These are phyloP conservation scores for Melanophora roralis DNA, from an alignment of 2,888 invertebrate species.

Conservation along the genomic window DNA sequence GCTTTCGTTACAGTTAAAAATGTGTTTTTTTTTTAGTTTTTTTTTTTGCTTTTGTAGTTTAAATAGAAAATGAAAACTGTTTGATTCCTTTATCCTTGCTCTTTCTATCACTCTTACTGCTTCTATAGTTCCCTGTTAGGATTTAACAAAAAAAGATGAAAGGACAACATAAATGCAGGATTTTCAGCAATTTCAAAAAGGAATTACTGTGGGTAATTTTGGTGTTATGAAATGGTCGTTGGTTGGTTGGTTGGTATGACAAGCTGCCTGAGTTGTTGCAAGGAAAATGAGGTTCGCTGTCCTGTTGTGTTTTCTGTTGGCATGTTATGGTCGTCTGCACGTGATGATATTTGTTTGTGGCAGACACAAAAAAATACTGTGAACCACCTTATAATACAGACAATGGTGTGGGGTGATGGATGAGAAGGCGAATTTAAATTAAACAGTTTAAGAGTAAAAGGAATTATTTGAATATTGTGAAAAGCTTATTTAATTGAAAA, in stretches of 20 bases:
- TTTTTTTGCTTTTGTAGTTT: background rate
- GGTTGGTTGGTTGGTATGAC: background rate
- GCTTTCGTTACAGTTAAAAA: background rate
- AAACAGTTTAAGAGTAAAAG: background rate
- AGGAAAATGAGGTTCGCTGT: no score
- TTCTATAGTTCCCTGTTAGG: background rate
- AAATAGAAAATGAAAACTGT: slow-evolving; percentile 10
- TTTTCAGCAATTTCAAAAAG: background rate
- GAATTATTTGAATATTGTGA: background rate
- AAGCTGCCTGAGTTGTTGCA: background rate
- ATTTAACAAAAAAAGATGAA: background rate
- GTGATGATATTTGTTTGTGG: background rate
- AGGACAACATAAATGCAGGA: background rate
- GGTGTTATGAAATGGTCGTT: background rate
- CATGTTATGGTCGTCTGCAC: background rate
- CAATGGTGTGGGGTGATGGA: background rate
- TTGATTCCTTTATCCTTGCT: background rate
- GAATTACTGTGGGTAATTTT: slow-evolving; percentile 3
- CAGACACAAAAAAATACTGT: background rate
- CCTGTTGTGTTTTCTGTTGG: background rate
- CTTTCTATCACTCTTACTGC: background rate
- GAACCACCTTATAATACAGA: no score
- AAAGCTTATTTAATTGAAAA: no score
- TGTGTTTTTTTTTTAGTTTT: background rate
- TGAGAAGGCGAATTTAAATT: no score